Evolutionary conservation across 2,888 invertebrate species (phyloP), one percentile per base, ranked within the genome.

Genomic region (Caenorhabditis sp.): DNA sequence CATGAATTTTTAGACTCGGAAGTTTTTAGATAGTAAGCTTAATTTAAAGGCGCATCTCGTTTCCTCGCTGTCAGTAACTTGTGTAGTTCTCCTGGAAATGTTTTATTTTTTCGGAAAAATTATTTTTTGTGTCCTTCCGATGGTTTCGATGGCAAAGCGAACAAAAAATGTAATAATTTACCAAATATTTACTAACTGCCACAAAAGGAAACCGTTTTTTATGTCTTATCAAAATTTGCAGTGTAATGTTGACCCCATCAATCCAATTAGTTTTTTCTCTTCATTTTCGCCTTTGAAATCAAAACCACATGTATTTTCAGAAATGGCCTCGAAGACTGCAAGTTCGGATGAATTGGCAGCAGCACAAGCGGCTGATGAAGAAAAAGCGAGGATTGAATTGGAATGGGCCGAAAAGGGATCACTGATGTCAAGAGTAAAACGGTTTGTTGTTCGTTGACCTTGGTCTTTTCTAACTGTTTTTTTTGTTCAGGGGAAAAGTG

Each of bases 381-480:
- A 76, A 27, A 68, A 66, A 53, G 61, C 69, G 23, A 67, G 60
- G 36, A 72, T 72, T 43, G 74, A 75, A 21, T 59, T 79, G 25
- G 70, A 60, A 64, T 79, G 79, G 79, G 79, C 75, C 17, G 77
- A 77, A 65, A 67, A 72, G 43, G 80, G 80, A 23, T 67, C 74
- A 12, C 12, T 73, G 20, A 59, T 77, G 12, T 60, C 60, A 21
- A 50, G 80, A 59, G 65, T 80, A 49, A 80, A 80, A 70, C 57
- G 73, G 77, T 78, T 21, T 43, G 59, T 62, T 27, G 60, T n/a
- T n/a, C n/a, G 36, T 60, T 23, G 43, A 43, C 43, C 43, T 43
- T 43, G 43, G 3, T 53, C 21, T 43, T 43, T 43, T 7, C 17
- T 10, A 43, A 43, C 17, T 3, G 17, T 17, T 12, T n/a, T n/a